Conservation (phyloP, 2,113 vertebrate species). For the Meleagris gallopavo region DNA sequence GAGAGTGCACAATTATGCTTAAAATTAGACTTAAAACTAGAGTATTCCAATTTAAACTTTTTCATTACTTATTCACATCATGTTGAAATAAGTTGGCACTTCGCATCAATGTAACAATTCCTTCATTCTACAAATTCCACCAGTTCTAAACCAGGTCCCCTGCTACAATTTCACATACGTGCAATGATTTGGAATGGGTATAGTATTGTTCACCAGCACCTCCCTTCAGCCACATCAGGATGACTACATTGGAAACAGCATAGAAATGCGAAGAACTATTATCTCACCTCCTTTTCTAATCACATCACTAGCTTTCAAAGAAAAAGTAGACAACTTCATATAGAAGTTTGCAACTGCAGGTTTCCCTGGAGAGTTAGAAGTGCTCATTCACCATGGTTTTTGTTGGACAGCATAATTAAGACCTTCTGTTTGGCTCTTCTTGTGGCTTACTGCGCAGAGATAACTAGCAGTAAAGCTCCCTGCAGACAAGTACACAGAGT, state of each 20-base stretch:
- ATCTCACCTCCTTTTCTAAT: not conserved
- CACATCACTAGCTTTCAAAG: not conserved
- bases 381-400: not conserved
- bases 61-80: not conserved
- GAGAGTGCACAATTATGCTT: no score
- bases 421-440: not conserved
- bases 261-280: not conserved
- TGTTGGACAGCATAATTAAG: not conserved
- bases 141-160: not conserved
- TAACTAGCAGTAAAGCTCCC: not conserved
- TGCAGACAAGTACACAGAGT: not conserved
- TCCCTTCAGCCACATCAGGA: not conserved
- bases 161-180: not conserved
- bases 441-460: not conserved
- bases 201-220: not conserved
- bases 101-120: not conserved
- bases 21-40: not conserved
- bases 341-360: not conserved
- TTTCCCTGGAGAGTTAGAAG: not conserved
- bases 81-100: not conserved
- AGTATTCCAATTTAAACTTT: not conserved
- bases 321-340: not conserved
- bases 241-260: not conserved
- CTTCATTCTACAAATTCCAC: not conserved
- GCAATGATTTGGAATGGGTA: fast-evolving